phyloP scores from a whole-genome alignment of 2,113 vertebrate species.

The Varanus komodoensis region DNA sequence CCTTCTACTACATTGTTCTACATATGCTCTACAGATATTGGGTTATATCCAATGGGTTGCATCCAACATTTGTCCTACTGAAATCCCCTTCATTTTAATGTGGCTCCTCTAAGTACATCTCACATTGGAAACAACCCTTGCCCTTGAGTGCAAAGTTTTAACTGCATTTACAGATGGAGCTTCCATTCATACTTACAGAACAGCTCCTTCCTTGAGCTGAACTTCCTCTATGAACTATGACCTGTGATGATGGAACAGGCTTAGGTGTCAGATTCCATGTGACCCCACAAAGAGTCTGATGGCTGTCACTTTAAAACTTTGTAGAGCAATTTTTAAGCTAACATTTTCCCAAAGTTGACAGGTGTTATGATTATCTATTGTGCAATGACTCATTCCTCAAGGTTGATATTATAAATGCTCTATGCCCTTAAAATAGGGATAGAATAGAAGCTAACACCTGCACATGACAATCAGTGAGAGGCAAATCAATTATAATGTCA shows the following conservation, averaged over 20 bases:
- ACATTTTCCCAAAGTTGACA: neutral
- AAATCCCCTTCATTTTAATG: no score
- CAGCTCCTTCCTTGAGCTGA: neutral
- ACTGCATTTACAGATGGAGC: neutral
- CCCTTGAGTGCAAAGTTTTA: neutral
- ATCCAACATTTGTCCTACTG: no score
- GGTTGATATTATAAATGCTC: constrained; percentile 2
- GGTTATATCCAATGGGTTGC: no score
- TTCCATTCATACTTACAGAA: neutral
- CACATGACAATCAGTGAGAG: neutral
- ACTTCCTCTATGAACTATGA: no score
- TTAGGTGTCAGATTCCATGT: neutral
- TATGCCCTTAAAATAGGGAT: neutral
- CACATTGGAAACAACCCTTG: no score
- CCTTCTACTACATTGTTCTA: neutral
- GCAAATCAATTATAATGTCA: constrained; percentile 9
- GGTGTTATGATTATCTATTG: neutral
- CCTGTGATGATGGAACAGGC: neutral
- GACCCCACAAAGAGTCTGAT: neutral
- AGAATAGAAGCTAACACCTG: constrained; percentile 16
- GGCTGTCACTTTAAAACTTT: neutral
- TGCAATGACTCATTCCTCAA: neutral
- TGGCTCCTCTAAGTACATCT: no score
- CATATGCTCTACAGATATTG: neutral
- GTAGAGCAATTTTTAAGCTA: neutral